phyloP scores from a whole-genome alignment of 2,113 vertebrate species.

The Sander lucioperca region DNA sequence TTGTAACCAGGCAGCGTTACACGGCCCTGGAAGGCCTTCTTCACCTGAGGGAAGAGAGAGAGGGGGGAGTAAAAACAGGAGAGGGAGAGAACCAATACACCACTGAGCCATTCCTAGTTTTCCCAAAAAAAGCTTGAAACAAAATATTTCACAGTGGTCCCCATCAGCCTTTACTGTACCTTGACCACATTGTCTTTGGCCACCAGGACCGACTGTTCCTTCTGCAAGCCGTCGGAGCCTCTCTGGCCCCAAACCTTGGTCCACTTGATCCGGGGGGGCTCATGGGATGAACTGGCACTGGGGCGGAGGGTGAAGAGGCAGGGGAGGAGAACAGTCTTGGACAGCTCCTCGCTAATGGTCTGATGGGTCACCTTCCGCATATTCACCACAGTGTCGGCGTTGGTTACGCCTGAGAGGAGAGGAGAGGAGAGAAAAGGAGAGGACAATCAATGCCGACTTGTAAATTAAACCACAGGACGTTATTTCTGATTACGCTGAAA shows the following conservation, averaged over 20 bases:
- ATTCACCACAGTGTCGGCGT: constrained; percentile 86
- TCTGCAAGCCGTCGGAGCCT: constrained; percentile 84
- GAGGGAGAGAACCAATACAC: background rate
- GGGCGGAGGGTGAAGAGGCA: constrained; percentile 90
- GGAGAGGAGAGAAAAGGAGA: background rate
- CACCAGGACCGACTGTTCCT: constrained; percentile 91
- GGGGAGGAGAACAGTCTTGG: constrained; percentile 89
- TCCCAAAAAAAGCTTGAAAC: background rate
- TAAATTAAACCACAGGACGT: constrained; percentile 24
- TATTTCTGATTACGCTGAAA: constrained; percentile 42
- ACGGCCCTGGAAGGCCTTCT: constrained; percentile 92
- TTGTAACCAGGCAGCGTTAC: constrained; percentile 89
- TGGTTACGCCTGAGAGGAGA: constrained; percentile 78
- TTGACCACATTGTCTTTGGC: constrained; percentile 94
- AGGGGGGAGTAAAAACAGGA: background rate
- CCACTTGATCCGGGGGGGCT: constrained; percentile 94
- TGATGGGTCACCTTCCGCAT: constrained; percentile 90
- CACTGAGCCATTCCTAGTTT: fast-evolving
- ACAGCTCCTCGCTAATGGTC: constrained; percentile 86
- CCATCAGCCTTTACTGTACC: constrained; percentile 55
- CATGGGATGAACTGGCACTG: constrained; percentile 69
- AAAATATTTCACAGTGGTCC: background rate
- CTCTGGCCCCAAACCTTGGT: constrained; percentile 91
- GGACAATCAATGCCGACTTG: constrained; percentile 10
- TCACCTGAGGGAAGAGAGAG: constrained; percentile 74